Evolutionary conservation across 2,113 vertebrate species (phyloP).

Genomic region (Spheniscus mendiculus): DNA sequence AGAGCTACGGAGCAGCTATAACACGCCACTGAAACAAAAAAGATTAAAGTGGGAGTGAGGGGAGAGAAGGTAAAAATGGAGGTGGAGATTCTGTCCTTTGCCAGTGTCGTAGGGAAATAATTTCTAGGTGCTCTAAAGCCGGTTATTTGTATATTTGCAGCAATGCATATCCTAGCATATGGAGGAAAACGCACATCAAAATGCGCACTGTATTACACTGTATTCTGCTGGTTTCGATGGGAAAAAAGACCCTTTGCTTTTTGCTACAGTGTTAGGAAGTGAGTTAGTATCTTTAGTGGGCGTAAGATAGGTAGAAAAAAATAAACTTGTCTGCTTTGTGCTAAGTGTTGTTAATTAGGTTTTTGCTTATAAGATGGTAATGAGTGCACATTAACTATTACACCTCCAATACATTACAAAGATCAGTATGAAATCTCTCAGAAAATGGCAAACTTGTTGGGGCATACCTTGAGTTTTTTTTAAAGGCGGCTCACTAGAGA

Average conservation of each 20-base stretch:
- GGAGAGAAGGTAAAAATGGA: not conserved
- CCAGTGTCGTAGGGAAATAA: not conserved
- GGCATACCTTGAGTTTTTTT: not conserved
- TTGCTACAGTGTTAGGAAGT: not conserved
- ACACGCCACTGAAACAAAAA: not conserved
- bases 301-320: not conserved
- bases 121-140: not conserved
- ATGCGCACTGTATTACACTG: not conserved
- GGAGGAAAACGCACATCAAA: not conserved
- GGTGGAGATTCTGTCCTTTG: not conserved
- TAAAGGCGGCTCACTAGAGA: not conserved
- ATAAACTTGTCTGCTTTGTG: not conserved
- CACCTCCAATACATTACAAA: not conserved
- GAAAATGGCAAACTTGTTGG: constrained; percentile 5
- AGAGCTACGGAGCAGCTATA: not conserved
- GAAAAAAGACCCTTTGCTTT: not conserved
- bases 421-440: not conserved
- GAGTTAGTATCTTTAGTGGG: not conserved
- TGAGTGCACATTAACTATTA: not conserved
- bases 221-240: not conserved
- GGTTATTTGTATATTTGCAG: not conserved
- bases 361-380: constrained; percentile 25
- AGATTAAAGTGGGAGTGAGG: not conserved
- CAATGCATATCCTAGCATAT: not conserved
- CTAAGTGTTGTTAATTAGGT: constrained; percentile 32